phyloP scores from a whole-genome alignment of 2,113 vertebrate species.

The Pica pica region DNA sequence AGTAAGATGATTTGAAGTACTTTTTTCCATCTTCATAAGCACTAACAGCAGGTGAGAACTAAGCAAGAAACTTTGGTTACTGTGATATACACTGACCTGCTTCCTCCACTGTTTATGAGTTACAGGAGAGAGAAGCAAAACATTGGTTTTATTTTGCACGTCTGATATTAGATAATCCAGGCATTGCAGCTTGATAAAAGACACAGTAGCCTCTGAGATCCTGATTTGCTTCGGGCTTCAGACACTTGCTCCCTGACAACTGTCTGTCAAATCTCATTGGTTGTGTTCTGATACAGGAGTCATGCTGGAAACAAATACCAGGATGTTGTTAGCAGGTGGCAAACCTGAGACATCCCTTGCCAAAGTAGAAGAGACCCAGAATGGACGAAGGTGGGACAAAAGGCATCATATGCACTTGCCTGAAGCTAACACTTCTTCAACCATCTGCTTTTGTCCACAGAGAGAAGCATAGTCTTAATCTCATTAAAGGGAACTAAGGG shows the following conservation, averaged over 20 bases:
- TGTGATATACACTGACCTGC: not conserved
- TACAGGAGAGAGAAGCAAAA: not conserved
- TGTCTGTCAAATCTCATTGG: not conserved
- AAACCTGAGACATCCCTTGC: not conserved
- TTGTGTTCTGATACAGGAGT: not conserved
- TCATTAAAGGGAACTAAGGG: not conserved
- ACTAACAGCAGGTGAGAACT: not conserved
- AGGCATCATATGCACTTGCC: not conserved
- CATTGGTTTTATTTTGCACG: not conserved
- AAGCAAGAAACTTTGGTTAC: not conserved
- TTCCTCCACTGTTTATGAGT: not conserved
- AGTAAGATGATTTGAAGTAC: not conserved
- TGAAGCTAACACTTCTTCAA: not conserved
- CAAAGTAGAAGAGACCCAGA: not conserved
- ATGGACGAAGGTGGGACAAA: not conserved
- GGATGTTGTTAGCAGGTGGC: not conserved
- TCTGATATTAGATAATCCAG: not conserved
- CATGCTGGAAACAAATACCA: not conserved
- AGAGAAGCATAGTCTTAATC: not conserved
- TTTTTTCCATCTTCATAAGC: not conserved
- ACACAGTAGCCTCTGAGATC: not conserved
- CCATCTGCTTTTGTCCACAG: not conserved
- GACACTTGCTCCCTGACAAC: not conserved
- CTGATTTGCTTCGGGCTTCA: not conserved
- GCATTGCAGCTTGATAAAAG: not conserved